Conservation (phyloP, 2,113 vertebrate genomes). For the Crotophaga sulcirostris region DNA sequence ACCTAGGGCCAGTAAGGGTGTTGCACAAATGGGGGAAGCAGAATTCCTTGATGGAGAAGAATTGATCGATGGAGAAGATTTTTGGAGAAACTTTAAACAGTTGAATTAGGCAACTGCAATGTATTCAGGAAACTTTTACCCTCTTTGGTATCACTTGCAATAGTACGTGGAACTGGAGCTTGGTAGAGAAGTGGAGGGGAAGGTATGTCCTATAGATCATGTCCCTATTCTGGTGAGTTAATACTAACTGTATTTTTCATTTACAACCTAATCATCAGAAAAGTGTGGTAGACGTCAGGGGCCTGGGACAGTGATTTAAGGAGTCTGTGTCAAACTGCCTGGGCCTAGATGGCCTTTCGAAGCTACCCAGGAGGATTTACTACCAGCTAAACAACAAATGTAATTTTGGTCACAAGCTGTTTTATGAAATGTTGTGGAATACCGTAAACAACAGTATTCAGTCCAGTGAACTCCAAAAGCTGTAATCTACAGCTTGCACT, state of each 20-base stretch:
- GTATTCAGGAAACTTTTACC: not conserved
- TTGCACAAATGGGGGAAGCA: accelerated
- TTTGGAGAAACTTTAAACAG: not conserved
- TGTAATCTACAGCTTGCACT: not conserved
- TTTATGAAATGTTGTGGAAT: slow-evolving; percentile 55
- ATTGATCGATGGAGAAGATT: not conserved
- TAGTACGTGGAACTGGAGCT: not conserved
- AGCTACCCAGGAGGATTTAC: slow-evolving; percentile 62
- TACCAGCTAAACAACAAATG: slow-evolving; percentile 51
- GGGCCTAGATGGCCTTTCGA: slow-evolving; percentile 44
- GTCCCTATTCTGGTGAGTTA: slow-evolving; percentile 24
- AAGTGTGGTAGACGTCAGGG: slow-evolving; percentile 1
- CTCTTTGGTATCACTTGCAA: not conserved
- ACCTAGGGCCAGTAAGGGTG: not conserved
- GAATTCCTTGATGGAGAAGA: not conserved
- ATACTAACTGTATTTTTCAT: slow-evolving; percentile 59
- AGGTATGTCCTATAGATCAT: slow-evolving; percentile 23
- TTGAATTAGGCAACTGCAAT: not conserved
- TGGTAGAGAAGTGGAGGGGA: not conserved
- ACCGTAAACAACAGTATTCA: slow-evolving; percentile 28
- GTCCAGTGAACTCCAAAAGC: not conserved
- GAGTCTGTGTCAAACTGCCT: slow-evolving; percentile 52
- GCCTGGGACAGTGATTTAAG: slow-evolving; percentile 53
- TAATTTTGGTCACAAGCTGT: slow-evolving; percentile 48
- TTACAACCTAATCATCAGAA: slow-evolving; percentile 67